Percentiles rank a stretch among this genome's conserved stretches.
Conservation (phyloP, 2,888 invertebrate genomes). For the Rapana venosa region DNA sequence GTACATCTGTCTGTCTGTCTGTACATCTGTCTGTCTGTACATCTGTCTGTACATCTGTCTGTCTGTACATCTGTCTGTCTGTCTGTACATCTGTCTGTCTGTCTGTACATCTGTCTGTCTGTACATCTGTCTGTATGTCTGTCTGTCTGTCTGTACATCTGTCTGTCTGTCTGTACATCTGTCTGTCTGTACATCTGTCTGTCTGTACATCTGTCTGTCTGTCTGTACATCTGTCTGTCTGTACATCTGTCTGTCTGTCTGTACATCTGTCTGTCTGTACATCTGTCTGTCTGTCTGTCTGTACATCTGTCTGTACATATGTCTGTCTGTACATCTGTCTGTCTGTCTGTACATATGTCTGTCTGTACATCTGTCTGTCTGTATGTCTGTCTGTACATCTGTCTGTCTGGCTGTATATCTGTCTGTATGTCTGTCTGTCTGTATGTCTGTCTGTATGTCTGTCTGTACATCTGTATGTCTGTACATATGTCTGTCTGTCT, state of each 20-base stretch:
- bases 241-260: background rate
- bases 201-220: background rate
- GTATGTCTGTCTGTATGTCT: background rate
- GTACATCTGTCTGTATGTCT: background rate
- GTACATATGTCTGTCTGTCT: no score
- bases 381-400: background rate
- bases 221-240: background rate
- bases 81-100: background rate
- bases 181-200: background rate
- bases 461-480: background rate
- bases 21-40: background rate
- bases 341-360: background rate
- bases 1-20: background rate
- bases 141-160: background rate
- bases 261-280: background rate
- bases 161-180: no score
- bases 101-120: background rate
- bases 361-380: background rate
- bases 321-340: background rate
- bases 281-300: background rate
- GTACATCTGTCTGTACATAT: no score
- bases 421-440: background rate
- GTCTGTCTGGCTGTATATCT: background rate
- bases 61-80: background rate
- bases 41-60: no score